Base-by-base conservation (phyloP, 2,797 vertebrate genomes). In the Salarias fasciatus region DNA sequence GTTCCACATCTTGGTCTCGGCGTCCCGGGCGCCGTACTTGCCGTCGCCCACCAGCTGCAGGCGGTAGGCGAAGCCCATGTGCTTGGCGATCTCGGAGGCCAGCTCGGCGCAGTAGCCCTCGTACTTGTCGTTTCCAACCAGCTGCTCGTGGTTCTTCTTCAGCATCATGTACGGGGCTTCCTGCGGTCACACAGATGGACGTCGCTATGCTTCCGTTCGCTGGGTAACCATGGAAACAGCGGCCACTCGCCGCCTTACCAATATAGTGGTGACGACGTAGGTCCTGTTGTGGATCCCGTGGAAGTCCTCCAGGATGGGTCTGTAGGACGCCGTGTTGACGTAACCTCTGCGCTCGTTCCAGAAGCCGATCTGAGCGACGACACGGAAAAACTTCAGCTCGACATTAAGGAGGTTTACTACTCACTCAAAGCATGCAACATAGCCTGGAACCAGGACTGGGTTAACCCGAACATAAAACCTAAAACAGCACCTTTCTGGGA, bases 141-240 rank as follows among this genome's bases (percentile, higher is more conserved):
- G 87, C 86, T 96, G 94, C 71, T 98, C 96, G 12, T 96, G 95
- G 0, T 98, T 99, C 89, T 98, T 99, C 93, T 98, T 99, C 80
- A 97, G 94, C 97, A 99, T 99, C 87, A 99, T 97, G 0, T 99
- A 99, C 0, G 97, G 97, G 47, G 97, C 92, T 90, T 99, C 97
- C 97, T 99, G 88, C 71, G 6, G 0, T 10, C 12, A 8, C 31
- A 9, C 31, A 51, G 6, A n/a, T n/a, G 36, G 29, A 58, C 2
- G 11, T 24, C 14, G n/a, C 11, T 9, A 6, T 33, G 9, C 18
- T 3, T 24, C 18, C 3, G 18, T 24, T 24, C 18, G 24, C 18
- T 9, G 33, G 33, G 1, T 6, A 35, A 2, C 6, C 2, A 6
- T 35, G 33, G 33, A 35, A 35, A 35, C 33, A 6, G 33, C 33